Conservation (phyloP, 2,888 invertebrate species). For the Tryphoninae sp. region DNA sequence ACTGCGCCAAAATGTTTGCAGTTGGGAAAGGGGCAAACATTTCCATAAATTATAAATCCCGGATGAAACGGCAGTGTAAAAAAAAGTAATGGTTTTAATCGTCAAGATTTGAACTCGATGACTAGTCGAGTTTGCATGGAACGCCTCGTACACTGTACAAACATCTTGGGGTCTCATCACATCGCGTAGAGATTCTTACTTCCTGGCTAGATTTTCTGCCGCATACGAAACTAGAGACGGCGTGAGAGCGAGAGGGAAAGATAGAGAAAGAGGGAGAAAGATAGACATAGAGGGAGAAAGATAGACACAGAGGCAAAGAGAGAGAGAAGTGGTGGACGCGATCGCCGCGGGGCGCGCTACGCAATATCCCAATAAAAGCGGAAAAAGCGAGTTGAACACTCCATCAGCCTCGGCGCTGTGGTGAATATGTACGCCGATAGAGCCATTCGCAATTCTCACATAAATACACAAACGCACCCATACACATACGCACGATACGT, state of each 20-base stretch:
- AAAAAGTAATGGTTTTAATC: neutral
- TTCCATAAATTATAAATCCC: too few relatives aligned
- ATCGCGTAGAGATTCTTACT: slow-evolving; percentile 27
- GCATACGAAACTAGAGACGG: slow-evolving; percentile 7
- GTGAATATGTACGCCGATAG: neutral
- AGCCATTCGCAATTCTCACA: slow-evolving; percentile 25
- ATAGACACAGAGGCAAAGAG: neutral
- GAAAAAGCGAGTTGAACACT: slow-evolving; percentile 40
- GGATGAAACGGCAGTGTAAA: neutral
- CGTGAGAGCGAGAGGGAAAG: neutral
- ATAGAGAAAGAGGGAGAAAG: neutral
- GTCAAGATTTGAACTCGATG: neutral
- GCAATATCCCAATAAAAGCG: slow-evolving; percentile 52
- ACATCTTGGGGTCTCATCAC: slow-evolving; percentile 4
- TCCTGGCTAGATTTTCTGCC: slow-evolving; percentile 6
- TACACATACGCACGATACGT: neutral
- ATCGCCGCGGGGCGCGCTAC: slow-evolving; percentile 3
- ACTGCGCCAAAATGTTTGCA: too few relatives aligned
- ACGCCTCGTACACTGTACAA: neutral
- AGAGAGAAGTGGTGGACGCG: neutral
- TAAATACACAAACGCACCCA: neutral
- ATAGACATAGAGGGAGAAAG: neutral
- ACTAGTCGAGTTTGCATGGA: neutral
- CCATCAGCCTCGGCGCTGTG: neutral
- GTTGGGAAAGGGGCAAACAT: too few relatives aligned